Percentiles rank a stretch among this genome's conserved stretches.
Evolutionary conservation across 2,797 vertebrate genomes (phyloP).

Genomic region (Danio choprae): DNA sequence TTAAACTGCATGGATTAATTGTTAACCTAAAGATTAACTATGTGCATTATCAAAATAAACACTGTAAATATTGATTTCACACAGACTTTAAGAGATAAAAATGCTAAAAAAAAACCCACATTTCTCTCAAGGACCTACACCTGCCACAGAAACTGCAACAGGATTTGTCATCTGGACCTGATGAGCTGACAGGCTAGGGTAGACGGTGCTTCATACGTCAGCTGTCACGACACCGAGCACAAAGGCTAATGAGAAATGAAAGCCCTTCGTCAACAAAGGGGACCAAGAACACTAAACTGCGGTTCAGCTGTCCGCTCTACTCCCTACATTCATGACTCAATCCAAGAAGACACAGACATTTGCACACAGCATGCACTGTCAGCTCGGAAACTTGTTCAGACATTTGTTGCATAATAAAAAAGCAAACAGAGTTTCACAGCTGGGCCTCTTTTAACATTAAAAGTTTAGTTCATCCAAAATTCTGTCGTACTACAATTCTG

Average conservation of each 20-base stretch:
- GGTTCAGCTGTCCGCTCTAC: constrained; percentile 40
- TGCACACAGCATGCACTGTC: constrained; percentile 32
- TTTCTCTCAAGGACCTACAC: constrained; percentile 25
- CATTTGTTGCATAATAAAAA: constrained; percentile 31
- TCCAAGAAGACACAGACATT: constrained; percentile 52
- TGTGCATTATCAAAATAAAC: too few species aligned
- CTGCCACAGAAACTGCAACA: constrained; percentile 35
- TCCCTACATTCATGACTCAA: constrained; percentile 51
- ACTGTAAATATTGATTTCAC: too few species aligned
- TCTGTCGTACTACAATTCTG: background rate
- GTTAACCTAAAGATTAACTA: too few species aligned
- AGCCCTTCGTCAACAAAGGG: constrained; percentile 44
- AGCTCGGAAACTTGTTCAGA: constrained; percentile 35
- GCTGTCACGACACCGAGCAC: constrained; percentile 49
- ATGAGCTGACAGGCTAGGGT: constrained; percentile 22
- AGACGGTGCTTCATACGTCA: constrained; percentile 46
- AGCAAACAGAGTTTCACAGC: constrained; percentile 2
- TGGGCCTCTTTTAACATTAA: background rate
- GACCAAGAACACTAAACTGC: constrained; percentile 45
- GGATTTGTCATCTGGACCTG: constrained; percentile 46
- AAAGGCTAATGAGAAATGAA: constrained; percentile 59
- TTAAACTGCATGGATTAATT: too few species aligned
- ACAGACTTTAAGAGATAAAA: too few species aligned
- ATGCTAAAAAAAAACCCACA: background rate
- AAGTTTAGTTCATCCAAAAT: background rate